Evolutionary conservation across 2,888 invertebrate genomes (phyloP).

Genomic region (Agonopterix heracliana): DNA sequence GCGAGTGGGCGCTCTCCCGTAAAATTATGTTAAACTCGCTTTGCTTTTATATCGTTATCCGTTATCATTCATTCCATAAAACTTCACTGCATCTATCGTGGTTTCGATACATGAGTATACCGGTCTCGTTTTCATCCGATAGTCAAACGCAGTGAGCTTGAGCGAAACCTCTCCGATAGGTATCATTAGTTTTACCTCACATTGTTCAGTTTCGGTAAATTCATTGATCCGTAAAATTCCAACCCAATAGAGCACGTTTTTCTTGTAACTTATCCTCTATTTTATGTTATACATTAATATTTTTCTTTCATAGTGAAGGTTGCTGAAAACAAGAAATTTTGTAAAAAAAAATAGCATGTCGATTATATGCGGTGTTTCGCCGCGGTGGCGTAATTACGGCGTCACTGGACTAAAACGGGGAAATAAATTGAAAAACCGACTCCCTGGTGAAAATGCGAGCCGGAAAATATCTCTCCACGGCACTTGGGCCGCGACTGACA

Average conservation of each 20-base stretch:
- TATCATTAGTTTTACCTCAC: too few species aligned
- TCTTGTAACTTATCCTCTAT: too few species aligned
- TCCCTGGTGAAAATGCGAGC: slow-evolving; percentile 53
- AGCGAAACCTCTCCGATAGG: too few species aligned
- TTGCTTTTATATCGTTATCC: slow-evolving; percentile 41
- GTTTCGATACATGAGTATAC: not conserved
- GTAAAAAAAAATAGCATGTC: not conserved
- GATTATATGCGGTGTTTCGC: slow-evolving; percentile 11
- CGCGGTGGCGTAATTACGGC: slow-evolving; percentile 59
- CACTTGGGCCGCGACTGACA: slow-evolving; percentile 55
- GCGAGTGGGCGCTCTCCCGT: slow-evolving; percentile 55
- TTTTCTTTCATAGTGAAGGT: too few species aligned
- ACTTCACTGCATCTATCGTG: not conserved
- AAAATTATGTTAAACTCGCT: slow-evolving; percentile 67
- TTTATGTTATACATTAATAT: too few species aligned
- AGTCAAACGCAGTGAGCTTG: too few species aligned
- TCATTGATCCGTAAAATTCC: too few species aligned
- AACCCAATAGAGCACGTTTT: too few species aligned
- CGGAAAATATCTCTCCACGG: slow-evolving; percentile 58
- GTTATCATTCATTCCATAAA: slow-evolving; percentile 1
- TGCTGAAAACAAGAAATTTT: too few species aligned
- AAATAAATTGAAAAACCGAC: slow-evolving; percentile 69
- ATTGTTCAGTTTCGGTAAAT: too few species aligned
- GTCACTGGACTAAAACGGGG: slow-evolving; percentile 64
- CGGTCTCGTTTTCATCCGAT: too few species aligned